Evolutionary conservation across 1,140 invertebrate genomes (phyloP).

Genomic region (Aricia agestis): DNA sequence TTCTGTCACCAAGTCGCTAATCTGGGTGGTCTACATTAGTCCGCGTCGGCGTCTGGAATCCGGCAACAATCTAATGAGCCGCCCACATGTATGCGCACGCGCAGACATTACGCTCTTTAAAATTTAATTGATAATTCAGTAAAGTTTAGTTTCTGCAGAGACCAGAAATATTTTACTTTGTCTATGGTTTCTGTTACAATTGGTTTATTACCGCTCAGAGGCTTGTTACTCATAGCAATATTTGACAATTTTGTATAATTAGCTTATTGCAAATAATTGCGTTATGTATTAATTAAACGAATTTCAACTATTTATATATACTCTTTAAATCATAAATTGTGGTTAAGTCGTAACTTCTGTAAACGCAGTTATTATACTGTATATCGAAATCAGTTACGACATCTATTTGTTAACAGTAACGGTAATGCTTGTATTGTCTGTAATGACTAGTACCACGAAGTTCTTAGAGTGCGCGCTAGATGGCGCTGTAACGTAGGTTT

Average conservation of each 20-base stretch:
- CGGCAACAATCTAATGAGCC: slow-evolving; percentile 37
- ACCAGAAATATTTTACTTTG: too few species aligned
- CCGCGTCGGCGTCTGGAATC: slow-evolving; percentile 44
- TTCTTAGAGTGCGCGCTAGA: slow-evolving; percentile 21
- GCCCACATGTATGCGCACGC: slow-evolving; percentile 27
- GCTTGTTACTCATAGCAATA: too few species aligned
- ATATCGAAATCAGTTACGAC: background rate
- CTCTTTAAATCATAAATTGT: too few species aligned
- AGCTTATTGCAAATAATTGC: too few species aligned
- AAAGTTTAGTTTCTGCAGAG: too few species aligned
- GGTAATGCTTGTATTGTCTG: background rate
- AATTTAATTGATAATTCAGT: too few species aligned
- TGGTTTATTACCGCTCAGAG: too few species aligned
- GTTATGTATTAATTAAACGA: too few species aligned
- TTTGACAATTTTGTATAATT: too few species aligned
- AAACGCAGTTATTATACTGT: background rate
- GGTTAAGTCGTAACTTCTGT: background rate
- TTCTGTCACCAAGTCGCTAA: background rate
- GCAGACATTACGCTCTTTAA: background rate
- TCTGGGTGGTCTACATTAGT: slow-evolving; percentile 2
- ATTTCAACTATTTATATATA: too few species aligned
- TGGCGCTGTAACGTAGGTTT: slow-evolving; percentile 32
- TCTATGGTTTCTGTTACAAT: too few species aligned
- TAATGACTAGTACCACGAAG: background rate
- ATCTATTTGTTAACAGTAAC: slow-evolving; percentile 2